A percentile compares a stretch with the other conserved stretches of the same genome.
Evolutionary conservation across 2,888 invertebrate species (phyloP).

Genomic region (Pyrochroa serraticornis): DNA sequence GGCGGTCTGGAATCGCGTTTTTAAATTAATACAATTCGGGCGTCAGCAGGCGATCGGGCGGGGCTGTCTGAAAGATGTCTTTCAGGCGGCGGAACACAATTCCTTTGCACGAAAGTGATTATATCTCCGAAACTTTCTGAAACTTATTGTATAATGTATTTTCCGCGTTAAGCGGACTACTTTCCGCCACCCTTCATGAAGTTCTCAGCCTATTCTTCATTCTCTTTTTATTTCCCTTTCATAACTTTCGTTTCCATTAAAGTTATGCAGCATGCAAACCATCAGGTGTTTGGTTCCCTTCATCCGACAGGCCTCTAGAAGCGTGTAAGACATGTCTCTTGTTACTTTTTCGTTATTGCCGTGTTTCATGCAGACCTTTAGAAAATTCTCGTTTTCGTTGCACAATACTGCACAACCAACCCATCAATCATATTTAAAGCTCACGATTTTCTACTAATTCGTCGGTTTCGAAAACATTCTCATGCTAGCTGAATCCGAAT

Average conservation of each 20-base stretch:
- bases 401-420: neutral
- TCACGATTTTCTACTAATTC: neutral
- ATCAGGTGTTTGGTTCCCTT: constrained; percentile 18
- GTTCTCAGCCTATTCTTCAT: constrained; percentile 40
- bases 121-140: constrained; percentile 23
- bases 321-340: constrained; percentile 3
- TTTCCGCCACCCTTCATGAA: constrained; percentile 36
- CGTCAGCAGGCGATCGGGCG: neutral
- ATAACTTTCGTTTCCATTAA: constrained; percentile 23
- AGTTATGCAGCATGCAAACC: constrained; percentile 22
- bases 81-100: constrained; percentile 19
- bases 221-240: constrained; percentile 30
- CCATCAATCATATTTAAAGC: constrained; percentile 10
- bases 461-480: no score
- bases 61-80: constrained; percentile 4
- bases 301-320: neutral
- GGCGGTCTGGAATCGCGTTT: neutral
- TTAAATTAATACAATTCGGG: constrained; percentile 6
- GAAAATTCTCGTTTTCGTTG: neutral
- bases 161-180: constrained; percentile 24
- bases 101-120: constrained; percentile 29
- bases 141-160: constrained; percentile 32
- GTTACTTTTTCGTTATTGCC: neutral
- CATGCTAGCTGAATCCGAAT: neutral
- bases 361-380: no score